These are phyloP conservation scores for Leguminivora glycinivorella DNA, from an alignment of 1,140 invertebrate species.

Conservation along the genomic window DNA sequence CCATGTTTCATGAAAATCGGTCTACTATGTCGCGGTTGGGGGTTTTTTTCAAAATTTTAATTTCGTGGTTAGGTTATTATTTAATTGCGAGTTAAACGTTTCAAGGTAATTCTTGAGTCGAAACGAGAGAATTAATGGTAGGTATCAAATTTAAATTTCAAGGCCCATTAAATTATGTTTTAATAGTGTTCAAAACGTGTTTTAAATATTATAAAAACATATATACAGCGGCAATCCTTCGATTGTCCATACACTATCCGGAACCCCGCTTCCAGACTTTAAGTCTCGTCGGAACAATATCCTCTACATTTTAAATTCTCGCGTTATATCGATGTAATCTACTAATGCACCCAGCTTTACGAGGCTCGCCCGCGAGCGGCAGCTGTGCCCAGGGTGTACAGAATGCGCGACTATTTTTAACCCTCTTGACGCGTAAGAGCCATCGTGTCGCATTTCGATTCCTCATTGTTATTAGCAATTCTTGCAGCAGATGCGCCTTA, in stretches of 20 bases:
- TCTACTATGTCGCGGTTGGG: no score
- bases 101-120: no score
- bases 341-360: conserved; percentile 25
- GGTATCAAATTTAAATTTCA: no score
- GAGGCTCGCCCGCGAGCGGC: background rate
- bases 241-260: background rate
- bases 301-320: conserved; percentile 8
- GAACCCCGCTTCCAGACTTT: background rate
- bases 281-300: background rate
- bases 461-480: conserved; percentile 10
- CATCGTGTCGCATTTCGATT: conserved; percentile 4
- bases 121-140: no score
- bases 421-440: background rate
- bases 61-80: no score
- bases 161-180: no score
- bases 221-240: background rate
- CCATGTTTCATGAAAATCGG: no score
- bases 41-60: no score
- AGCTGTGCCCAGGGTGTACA: conserved; percentile 4
- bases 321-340: conserved; percentile 28
- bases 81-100: no score
- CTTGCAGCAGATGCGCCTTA: background rate
- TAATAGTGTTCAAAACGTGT: no score
- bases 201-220: no score
- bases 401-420: conserved; percentile 17